Evolutionary conservation across 2,888 invertebrate species (phyloP).

Genomic region (Nomada ferruginata): DNA sequence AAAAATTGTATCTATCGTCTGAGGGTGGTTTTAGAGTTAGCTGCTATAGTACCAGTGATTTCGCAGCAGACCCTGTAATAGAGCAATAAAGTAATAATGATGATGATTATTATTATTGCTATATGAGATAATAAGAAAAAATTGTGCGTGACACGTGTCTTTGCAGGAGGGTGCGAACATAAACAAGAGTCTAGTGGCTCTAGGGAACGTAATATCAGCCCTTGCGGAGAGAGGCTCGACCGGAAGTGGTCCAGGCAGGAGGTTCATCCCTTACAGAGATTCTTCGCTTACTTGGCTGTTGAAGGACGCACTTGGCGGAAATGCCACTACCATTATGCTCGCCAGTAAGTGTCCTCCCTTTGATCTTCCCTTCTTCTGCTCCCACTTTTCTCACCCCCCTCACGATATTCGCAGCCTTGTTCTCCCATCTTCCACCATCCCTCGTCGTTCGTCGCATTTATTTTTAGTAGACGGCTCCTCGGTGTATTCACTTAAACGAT

Average conservation of each 20-base stretch:
- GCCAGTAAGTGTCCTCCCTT: conserved; percentile 87
- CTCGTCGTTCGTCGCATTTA: conserved; percentile 30
- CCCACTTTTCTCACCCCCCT: conserved; percentile 42
- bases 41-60: no score
- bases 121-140: neutral
- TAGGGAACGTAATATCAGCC: conserved; percentile 93
- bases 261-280: conserved; percentile 92
- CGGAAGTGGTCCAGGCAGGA: conserved; percentile 78
- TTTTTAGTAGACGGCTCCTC: conserved; percentile 38
- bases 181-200: conserved; percentile 92
- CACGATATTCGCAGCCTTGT: neutral
- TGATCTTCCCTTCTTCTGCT: conserved; percentile 56
- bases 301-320: conserved; percentile 92
- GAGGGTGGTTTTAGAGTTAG: no score
- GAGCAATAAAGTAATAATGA: no score
- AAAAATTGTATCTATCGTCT: no score
- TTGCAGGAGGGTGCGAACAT: conserved; percentile 87
- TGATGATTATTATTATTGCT: no score
- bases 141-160: conserved; percentile 26
- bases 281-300: conserved; percentile 93
- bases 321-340: conserved; percentile 91
- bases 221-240: conserved; percentile 84
- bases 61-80: no score
- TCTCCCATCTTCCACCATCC: neutral
- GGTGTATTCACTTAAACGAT: conserved; percentile 43